Base-by-base conservation (phyloP, 2,113 vertebrate genomes). In the Coryphaenoides rupestris region DNA sequence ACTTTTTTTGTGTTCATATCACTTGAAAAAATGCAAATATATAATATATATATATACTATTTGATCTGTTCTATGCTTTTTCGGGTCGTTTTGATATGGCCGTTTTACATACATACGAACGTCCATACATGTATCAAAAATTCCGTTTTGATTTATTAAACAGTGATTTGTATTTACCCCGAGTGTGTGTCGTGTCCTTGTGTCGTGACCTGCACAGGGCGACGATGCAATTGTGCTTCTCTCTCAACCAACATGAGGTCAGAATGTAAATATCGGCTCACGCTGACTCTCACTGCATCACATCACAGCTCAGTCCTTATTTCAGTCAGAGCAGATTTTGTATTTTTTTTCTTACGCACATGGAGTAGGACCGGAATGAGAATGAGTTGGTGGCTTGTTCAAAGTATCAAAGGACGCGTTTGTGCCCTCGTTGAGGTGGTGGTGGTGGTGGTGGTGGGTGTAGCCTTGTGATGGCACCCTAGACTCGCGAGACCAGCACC, bases 121-220 rank as follows among this genome's bases (percentile, higher is more conserved):
- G 23, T n/a, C n/a, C n/a, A n/a, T n/a, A n/a, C n/a, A n/a, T n/a
- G n/a, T n/a, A 79, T 77, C 68, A 65, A 26, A 72, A 68, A 78
- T 87, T 80, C 66, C 6, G 19, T 61, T 86, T 83, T 88, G 86
- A 90, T 87, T 89, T 78, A 90, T 89, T 90, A 91, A 91, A 89
- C 68, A 74, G 73, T 82, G 80, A 90, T 89, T 90, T 90, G 76
- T 90, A 91, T 77, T 81, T 75, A 70, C 19, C 60, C 21, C 13
- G 23, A 21, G 21, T 61, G 16, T 10, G 16, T 19, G 14, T 47
- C 23, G n/a, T 67, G 2, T 55, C 1, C 54, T 22, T 59, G 47
- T 19, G 28, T 64, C 45, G n/a, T n/a, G 65, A n/a, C 65, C 22
- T 65, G 65, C 49, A 55, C 21, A 60, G 59, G 74, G 63, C 73